Evolutionary conservation across 64 coral and sea anemone species (phyloP).

Genomic region (Cladopsammia gracilis): DNA sequence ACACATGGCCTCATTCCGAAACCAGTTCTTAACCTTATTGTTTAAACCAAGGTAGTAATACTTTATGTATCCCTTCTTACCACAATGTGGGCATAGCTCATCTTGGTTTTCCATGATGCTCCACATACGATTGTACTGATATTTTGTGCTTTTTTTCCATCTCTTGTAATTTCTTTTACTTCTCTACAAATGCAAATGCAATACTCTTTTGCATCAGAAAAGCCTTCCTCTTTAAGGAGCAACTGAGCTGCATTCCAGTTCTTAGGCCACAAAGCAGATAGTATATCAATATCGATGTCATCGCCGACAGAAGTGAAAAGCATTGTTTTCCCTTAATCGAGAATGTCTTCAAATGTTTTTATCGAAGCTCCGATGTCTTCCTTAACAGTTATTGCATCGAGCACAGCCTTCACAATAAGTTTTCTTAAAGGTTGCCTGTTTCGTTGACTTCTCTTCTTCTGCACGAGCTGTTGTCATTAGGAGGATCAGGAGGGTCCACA

Average conservation of each 20-base stretch:
- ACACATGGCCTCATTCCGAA: slow-evolving; percentile 52
- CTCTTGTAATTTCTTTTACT: not conserved
- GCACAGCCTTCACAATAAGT: slow-evolving; percentile 68
- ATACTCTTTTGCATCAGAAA: slow-evolving; percentile 78
- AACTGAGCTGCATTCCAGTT: slow-evolving; percentile 75
- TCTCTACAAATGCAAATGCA: slow-evolving; percentile 74
- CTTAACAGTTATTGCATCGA: slow-evolving; percentile 68
- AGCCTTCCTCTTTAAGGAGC: slow-evolving; percentile 77
- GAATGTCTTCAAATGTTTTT: slow-evolving; percentile 70
- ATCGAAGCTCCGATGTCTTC: slow-evolving; percentile 62
- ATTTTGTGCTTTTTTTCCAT: slow-evolving; percentile 36
- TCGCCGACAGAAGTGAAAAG: slow-evolving; percentile 42
- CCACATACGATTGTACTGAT: slow-evolving; percentile 62
- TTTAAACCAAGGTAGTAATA: slow-evolving; percentile 90
- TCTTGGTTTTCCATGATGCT: slow-evolving; percentile 58
- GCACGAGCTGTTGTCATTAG: not conserved
- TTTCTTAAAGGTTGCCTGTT: slow-evolving; percentile 43
- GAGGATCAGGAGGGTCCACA: not conserved
- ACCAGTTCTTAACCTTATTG: slow-evolving; percentile 78
- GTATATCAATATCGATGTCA: slow-evolving; percentile 68
- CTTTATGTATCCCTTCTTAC: slow-evolving; percentile 47
- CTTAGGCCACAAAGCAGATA: slow-evolving; percentile 75
- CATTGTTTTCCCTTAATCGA: slow-evolving; percentile 13
- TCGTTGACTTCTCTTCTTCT: not conserved
- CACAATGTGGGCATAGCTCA: slow-evolving; percentile 73